Evolutionary conservation across 2,797 vertebrate genomes (phyloP), one percentile per base, ranked within the genome.

Genomic region (Eremophila alpestris): DNA sequence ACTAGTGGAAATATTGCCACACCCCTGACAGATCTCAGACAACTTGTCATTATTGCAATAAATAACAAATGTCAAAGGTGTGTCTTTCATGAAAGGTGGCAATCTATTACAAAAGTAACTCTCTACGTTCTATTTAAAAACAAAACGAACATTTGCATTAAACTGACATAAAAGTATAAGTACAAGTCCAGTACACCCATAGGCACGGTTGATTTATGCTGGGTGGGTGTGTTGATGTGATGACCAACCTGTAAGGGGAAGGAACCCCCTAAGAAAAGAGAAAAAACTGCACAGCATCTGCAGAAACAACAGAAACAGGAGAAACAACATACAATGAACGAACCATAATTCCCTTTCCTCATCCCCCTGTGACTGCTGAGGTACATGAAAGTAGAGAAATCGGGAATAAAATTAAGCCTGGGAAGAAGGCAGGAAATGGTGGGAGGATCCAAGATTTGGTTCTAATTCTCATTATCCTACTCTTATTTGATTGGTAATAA

Each of bases 1-100:
- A 41, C 14, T 29, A 27, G 7, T 22, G 24, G 9, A 24, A 45
- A 1, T 54, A 34, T 2, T 77, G 22, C 32, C 32, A 41, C 19
- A 23, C 3, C 10, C 13, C 32, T 63, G 51, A 68, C 32, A 22
- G 11, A 74, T 71, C 6, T 64, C n/a, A 29, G 45, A 45, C n/a
- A 36, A 46, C 9, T 43, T 5, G 4, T 17, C 40, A 22, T n/a
- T 86, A 26, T n/a, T 0, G 0, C 21, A 70, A 51, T 38, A 67
- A 84, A 48, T 81, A 87, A 48, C 18, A 52, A 30, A 38, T 43
- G 19, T 12, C 49, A 68, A 74, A 62, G 11, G 3, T 41, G 7
- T 63, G n/a, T 32, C 23, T 84, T 55, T 70, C 11, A 8, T 21
- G 36, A 93, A 65, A 21, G 11, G 13, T 21, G 63, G 15, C 36